These are phyloP conservation scores for Nomada hirtipes DNA, from an alignment of 2,888 invertebrate genomes.

Conservation along the genomic window DNA sequence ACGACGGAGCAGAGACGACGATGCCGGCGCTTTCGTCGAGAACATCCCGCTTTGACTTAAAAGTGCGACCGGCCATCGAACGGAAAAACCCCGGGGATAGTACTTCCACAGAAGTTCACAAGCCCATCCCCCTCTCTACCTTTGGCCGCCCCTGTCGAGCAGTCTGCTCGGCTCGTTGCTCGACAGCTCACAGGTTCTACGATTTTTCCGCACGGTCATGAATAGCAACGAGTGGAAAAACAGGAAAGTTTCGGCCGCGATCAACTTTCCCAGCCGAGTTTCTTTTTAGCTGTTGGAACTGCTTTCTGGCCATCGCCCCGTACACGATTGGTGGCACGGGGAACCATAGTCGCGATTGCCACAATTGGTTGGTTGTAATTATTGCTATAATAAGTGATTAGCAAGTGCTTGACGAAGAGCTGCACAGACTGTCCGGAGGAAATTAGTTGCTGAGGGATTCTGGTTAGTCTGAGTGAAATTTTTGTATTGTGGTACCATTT, in stretches of 20 bases:
- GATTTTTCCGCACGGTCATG: slow-evolving; percentile 78
- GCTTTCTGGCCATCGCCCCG: slow-evolving; percentile 38
- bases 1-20: slow-evolving; percentile 20
- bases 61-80: slow-evolving; percentile 70
- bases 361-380: slow-evolving; percentile 61
- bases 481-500: too few relatives aligned
- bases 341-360: slow-evolving; percentile 23
- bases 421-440: too few relatives aligned
- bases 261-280: slow-evolving; percentile 65
- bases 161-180: slow-evolving; percentile 39
- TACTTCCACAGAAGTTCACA: slow-evolving; percentile 69
- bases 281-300: slow-evolving; percentile 58
- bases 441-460: too few relatives aligned
- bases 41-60: slow-evolving; percentile 71
- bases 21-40: slow-evolving; percentile 43
- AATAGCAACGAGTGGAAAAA: slow-evolving; percentile 80
- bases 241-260: slow-evolving; percentile 73
- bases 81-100: slow-evolving; percentile 74
- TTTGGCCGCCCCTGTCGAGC: slow-evolving; percentile 21
- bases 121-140: slow-evolving; percentile 3
- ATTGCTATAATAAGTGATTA: background rate
- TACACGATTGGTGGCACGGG: slow-evolving; percentile 33
- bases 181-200: slow-evolving; percentile 65
- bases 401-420: too few relatives aligned
- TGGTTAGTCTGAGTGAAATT: too few relatives aligned